Percentiles rank a stretch among this genome's conserved stretches.
phyloP scores from a whole-genome alignment of 2,113 vertebrate species.

The Gambusia holbrooki region DNA sequence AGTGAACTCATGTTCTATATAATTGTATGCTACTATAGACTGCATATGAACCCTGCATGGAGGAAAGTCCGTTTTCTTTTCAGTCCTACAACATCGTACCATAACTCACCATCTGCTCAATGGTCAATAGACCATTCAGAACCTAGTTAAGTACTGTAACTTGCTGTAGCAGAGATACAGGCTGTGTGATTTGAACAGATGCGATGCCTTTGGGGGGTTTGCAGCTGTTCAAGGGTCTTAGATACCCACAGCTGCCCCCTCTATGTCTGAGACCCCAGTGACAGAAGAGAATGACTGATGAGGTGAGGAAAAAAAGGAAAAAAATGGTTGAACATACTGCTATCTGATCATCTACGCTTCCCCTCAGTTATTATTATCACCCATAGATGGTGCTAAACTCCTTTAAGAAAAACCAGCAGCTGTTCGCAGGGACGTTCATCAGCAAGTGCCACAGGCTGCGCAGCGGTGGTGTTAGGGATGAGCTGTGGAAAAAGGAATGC shows the following conservation, averaged over 20 bases:
- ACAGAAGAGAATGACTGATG: conserved; percentile 55
- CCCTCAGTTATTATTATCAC: conserved; percentile 16
- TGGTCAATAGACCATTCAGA: conserved; percentile 60
- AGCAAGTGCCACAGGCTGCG: conserved; percentile 59
- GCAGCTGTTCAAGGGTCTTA: conserved; percentile 67
- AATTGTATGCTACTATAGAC: neutral
- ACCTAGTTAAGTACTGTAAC: conserved; percentile 45
- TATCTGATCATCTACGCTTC: conserved; percentile 6
- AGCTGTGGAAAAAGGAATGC: conserved; percentile 70
- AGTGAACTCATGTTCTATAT: neutral
- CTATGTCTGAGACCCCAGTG: conserved; percentile 39
- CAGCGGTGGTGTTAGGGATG: conserved; percentile 45
- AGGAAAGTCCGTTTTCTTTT: conserved; percentile 47
- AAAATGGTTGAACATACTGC: neutral
- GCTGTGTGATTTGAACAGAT: conserved; percentile 57
- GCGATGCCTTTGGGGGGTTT: conserved; percentile 63
- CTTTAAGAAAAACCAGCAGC: conserved; percentile 51
- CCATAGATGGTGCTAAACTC: conserved; percentile 74
- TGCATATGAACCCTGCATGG: neutral
- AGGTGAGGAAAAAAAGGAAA: conserved; percentile 41
- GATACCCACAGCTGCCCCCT: conserved; percentile 67
- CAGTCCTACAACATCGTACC: conserved; percentile 25
- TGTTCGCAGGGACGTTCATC: conserved; percentile 58
- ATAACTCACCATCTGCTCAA: conserved; percentile 63
- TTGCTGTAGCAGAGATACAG: conserved; percentile 33